Evolutionary conservation across 2,113 vertebrate species (phyloP), one percentile per base, ranked within the genome.

Genomic region (Manacus vitellinus): DNA sequence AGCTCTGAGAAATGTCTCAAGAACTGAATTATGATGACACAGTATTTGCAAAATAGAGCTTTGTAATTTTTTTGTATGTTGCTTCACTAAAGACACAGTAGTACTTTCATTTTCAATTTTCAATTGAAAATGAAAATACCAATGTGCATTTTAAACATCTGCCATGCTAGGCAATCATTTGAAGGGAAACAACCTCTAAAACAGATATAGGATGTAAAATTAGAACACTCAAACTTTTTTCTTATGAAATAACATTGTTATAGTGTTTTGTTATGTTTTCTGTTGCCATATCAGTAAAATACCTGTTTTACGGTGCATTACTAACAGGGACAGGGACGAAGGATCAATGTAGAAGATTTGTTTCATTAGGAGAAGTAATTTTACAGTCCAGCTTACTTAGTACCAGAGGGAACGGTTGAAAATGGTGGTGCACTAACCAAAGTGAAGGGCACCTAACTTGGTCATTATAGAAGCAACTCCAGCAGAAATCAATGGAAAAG

Each of bases 121-220:
- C 49, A 88, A 71, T 49, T 75, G 83, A 86, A 95, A 96, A 70
- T 52, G 19, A 74, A 94, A 92, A 55, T 28, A 83, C 35, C 44
- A 88, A 59, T 78, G 23, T 63, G n/a, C 88, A 47, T 71, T 92
- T 96, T 90, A 95, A 94, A 86, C 82, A 96, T 93, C 90, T 96
- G 88, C 46, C 10, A 25, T 22, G 6, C 43, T 74, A 63, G 82
- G 65, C 43, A 67, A 83, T 93, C 78, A 77, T 23, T 77, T 55
- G 67, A 87, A 88, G 39, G 23, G 19, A 93, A 95, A 43, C 37
- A 70, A 66, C 73, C 52, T 92, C 75, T 74, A 82, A 94, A 92
- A 56, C 30, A 76, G 49, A 67, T 58, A 47, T 19, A 94, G 92
- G 46, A 80, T 63, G 41, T 47, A 93, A 92, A 93, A 94, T 83